Evolutionary conservation across 1,140 invertebrate species (phyloP), one percentile per base, ranked within the genome.

Genomic region (Drosophila paulistorum): DNA sequence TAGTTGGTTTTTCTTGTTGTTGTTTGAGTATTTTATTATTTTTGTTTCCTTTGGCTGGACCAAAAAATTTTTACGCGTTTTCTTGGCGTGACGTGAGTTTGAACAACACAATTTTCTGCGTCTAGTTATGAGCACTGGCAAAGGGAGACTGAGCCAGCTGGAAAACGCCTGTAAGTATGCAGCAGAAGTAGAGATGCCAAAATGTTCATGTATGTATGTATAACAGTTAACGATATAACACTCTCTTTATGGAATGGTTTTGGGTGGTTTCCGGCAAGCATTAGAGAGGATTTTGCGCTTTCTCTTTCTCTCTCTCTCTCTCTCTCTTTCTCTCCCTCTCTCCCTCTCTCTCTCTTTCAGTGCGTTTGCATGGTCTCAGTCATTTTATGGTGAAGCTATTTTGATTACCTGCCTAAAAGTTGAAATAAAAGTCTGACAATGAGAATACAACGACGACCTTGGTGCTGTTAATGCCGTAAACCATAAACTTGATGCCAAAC

Each of bases 51-150:
- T 14, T 13, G 55, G 7, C 23, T 59, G 57, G 57, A 35, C 57
- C 17, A 48, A 17, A 17, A 35, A 65, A 63, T 35, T 37, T 64
- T 64, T 76, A 76, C 74, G 74, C 74, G 71, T 35, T 39, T 72
- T 63, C 5, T 23, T 11, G 17, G 58, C 65, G 39, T 39, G 39
- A 39, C 72, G 54, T 48, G 20, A 65, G 42, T 33, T 35, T 69
- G 72, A 55, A 45, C 65, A 69, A 68, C 58, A 59, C 64, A 68
- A 51, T 20, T 26, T 68, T 71, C 57, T 63, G 41, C 74, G 66
- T 75, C 72, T 74, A 65, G 54, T 85, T 78, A 71, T 71, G 75
- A 85, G 69, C 82, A 69, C 82, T 79, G 79, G 72, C 82, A 75
- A 86, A 68, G 79, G 82, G 82, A 86, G 75, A 86, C 82, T 86